These are phyloP conservation scores for Cacoxenus indagator DNA, from an alignment of 2,888 invertebrate species.

Conservation along the genomic window DNA sequence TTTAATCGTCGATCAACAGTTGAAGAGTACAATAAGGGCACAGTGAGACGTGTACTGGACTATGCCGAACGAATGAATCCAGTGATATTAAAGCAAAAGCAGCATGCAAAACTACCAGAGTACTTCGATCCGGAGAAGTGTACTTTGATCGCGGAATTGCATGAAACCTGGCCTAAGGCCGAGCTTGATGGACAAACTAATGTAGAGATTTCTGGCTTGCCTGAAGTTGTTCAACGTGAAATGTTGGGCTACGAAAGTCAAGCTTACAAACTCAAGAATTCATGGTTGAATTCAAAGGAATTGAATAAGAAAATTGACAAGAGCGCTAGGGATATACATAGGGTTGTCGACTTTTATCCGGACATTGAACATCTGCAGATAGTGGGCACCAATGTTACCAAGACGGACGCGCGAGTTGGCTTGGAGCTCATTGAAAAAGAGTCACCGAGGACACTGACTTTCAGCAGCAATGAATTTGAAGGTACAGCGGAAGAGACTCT, in stretches of 20 bases:
- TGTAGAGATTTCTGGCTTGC: conserved; percentile 57
- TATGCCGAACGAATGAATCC: conserved; percentile 54
- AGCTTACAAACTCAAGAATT: conserved; percentile 25
- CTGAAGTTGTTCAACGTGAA: conserved; percentile 45
- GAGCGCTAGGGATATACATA: conserved; percentile 43
- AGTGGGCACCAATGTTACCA: conserved; percentile 39
- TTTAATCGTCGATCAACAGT: conserved; percentile 56
- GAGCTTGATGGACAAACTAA: conserved; percentile 40
- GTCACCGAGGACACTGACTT: conserved; percentile 39
- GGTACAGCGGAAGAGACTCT: conserved; percentile 29
- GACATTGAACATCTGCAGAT: conserved; percentile 53
- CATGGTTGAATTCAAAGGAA: conserved; percentile 53
- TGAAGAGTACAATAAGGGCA: conserved; percentile 56
- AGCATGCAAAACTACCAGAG: conserved; percentile 33
- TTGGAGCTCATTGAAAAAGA: conserved; percentile 33
- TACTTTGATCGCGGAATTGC: conserved; percentile 27
- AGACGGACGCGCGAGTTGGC: conserved; percentile 11
- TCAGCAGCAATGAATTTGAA: conserved; percentile 27
- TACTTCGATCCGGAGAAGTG: conserved; percentile 35
- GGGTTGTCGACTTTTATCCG: conserved; percentile 59
- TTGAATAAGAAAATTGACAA: conserved; percentile 48
- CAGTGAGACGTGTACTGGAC: conserved; percentile 53
- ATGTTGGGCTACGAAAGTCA: conserved; percentile 43
- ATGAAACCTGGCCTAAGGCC: conserved; percentile 51
- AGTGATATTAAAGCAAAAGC: conserved; percentile 23